A percentile compares a stretch with the other conserved stretches of the same genome.
Conservation (phyloP, 2,797 vertebrate species). For the Telmatherina bonti region DNA sequence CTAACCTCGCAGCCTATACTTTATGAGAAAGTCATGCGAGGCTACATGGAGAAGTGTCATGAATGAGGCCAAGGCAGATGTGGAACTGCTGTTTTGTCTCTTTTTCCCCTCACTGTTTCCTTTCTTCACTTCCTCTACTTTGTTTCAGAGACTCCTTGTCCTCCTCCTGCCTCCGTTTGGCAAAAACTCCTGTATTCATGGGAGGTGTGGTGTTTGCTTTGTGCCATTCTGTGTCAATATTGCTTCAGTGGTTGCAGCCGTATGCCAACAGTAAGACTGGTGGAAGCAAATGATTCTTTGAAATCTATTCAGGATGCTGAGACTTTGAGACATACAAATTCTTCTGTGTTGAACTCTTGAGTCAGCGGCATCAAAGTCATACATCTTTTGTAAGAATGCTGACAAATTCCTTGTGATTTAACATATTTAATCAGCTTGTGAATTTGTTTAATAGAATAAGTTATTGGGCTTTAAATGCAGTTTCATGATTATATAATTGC, state of each 20-base stretch:
- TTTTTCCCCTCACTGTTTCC: conserved; percentile 52
- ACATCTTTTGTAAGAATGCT: conserved; percentile 1
- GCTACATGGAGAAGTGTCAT: conserved; percentile 87
- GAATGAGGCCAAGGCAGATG: conserved; percentile 79
- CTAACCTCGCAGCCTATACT: conserved; percentile 87
- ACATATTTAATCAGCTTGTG: neutral
- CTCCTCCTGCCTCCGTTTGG: too few species aligned
- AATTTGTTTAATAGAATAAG: neutral
- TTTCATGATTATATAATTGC: neutral
- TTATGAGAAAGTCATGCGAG: conserved; percentile 86
- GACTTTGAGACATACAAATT: conserved; percentile 38
- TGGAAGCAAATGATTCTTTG: conserved; percentile 55
- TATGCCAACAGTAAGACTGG: conserved; percentile 44
- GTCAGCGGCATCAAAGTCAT: conserved; percentile 26
- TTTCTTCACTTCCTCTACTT: conserved; percentile 50
- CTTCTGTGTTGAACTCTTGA: conserved; percentile 29
- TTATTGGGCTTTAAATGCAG: neutral
- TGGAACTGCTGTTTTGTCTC: conserved; percentile 65
- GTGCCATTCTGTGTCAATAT: conserved; percentile 61
- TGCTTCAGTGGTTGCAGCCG: conserved; percentile 49
- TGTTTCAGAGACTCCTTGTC: conserved; percentile 27
- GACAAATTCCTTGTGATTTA: neutral
- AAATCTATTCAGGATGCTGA: conserved; percentile 28
- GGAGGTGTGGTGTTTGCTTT: conserved; percentile 47
- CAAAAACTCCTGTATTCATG: conserved; percentile 45